These are phyloP conservation scores for Paratilapia polleni DNA, from an alignment of 2,113 vertebrate species.

Conservation along the genomic window DNA sequence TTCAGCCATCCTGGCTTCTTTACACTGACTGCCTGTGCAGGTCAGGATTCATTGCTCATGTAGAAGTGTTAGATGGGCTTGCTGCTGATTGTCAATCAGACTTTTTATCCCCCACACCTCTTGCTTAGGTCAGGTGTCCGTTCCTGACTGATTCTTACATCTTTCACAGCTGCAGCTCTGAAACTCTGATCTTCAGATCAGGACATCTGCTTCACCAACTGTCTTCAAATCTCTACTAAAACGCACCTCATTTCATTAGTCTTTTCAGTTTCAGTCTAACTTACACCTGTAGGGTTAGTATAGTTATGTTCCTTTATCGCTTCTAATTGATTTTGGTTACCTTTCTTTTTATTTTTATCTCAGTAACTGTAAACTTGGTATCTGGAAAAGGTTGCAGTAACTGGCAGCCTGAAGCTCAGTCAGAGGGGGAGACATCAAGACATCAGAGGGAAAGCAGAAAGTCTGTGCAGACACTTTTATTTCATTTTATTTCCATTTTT, in stretches of 20 bases:
- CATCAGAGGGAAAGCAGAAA: not conserved
- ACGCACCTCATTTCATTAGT: fast-evolving
- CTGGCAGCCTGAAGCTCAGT: not conserved
- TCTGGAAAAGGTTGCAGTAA: not conserved
- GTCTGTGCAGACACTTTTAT: not conserved
- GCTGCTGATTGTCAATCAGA: not conserved
- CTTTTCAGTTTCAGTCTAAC: not conserved
- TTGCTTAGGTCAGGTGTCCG: not conserved
- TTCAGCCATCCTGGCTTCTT: not conserved
- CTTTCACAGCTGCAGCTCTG: not conserved
- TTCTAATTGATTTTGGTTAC: not conserved
- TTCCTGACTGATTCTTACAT: not conserved
- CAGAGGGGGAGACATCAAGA: not conserved
- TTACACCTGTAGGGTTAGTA: not conserved
- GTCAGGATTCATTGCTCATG: not conserved
- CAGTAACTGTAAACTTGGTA: not conserved
- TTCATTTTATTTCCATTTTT: not conserved
- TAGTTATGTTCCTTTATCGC: not conserved
- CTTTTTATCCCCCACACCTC: not conserved
- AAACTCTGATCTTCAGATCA: not conserved
- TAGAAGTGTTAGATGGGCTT: not conserved
- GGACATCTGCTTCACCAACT: not conserved
- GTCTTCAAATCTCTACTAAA: not conserved
- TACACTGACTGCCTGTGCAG: fast-evolving
- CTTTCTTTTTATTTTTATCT: not conserved